Evolutionary conservation across 2,888 invertebrate species (phyloP).

Genomic region (Eutolmus rufibarbis): DNA sequence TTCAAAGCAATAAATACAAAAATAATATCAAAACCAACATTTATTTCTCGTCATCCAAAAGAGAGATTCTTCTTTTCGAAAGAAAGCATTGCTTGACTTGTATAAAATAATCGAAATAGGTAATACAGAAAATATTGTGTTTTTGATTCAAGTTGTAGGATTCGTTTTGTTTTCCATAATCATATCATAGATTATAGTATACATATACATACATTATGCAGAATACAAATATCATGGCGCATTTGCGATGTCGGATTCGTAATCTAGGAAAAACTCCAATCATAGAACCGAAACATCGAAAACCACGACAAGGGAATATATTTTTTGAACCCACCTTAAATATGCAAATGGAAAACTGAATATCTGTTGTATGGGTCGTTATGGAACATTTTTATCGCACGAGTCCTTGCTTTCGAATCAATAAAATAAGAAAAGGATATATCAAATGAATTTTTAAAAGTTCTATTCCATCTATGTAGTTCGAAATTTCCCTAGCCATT

Average conservation of each 20-base stretch:
- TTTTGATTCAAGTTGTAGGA: too few species aligned
- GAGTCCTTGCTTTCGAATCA: not conserved
- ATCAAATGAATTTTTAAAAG: not conserved
- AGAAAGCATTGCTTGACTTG: too few species aligned
- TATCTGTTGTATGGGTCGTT: not conserved
- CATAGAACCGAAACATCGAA: not conserved
- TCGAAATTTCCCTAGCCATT: not conserved
- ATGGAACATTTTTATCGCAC: not conserved
- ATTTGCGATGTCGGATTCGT: not conserved
- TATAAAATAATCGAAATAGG: too few species aligned
- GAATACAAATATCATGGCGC: not conserved
- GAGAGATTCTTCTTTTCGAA: too few species aligned
- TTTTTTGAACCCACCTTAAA: not conserved
- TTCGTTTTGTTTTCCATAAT: too few species aligned
- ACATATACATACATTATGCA: too few species aligned
- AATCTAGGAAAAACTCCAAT: not conserved
- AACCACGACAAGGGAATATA: not conserved
- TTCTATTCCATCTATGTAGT: not conserved
- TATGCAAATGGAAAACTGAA: not conserved
- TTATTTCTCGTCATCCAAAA: too few species aligned
- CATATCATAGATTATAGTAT: too few species aligned
- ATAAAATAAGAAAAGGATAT: not conserved
- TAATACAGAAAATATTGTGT: too few species aligned
- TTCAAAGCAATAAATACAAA: too few species aligned
- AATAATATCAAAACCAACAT: too few species aligned